Conservation (phyloP, 2,888 invertebrate species). For the Phlogophora meticulosa region DNA sequence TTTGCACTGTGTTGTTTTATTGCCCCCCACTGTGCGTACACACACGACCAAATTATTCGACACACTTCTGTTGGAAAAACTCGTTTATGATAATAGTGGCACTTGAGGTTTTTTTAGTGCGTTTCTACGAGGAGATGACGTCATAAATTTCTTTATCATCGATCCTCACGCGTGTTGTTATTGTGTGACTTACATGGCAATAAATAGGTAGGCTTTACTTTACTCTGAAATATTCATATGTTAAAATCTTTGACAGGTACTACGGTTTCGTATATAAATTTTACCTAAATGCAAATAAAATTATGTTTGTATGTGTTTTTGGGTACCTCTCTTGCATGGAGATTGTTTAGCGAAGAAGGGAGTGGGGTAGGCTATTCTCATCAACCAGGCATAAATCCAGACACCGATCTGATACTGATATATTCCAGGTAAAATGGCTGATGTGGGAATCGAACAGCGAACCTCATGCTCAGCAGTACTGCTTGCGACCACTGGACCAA, state of each 20-base stretch:
- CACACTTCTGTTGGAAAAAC: constrained; percentile 50
- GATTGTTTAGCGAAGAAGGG: too few species aligned
- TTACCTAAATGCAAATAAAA: background rate
- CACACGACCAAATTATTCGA: constrained; percentile 75
- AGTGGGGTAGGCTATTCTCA: too few species aligned
- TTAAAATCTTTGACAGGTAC: constrained; percentile 28
- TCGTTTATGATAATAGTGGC: constrained; percentile 45
- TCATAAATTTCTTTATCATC: constrained; percentile 61
- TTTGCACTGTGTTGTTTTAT: constrained; percentile 76
- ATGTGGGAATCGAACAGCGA: too few species aligned
- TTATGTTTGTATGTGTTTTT: background rate
- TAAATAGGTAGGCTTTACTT: constrained; percentile 44
- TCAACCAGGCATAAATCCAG: too few species aligned
- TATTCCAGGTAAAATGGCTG: too few species aligned
- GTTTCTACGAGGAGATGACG: constrained; percentile 48
- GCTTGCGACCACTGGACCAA: too few species aligned
- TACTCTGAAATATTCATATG: constrained; percentile 35
- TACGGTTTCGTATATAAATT: background rate
- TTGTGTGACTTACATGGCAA: constrained; percentile 39
- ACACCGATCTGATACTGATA: too few species aligned
- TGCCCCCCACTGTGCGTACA: constrained; percentile 72
- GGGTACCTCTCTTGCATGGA: too few species aligned
- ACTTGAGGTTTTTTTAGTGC: constrained; percentile 54
- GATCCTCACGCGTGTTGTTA: constrained; percentile 55
- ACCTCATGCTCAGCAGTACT: too few species aligned